Percentiles rank a stretch among this genome's conserved stretches.
These are phyloP conservation scores for Heliconius sara DNA, from an alignment of 2,888 invertebrate genomes.

Conservation along the genomic window DNA sequence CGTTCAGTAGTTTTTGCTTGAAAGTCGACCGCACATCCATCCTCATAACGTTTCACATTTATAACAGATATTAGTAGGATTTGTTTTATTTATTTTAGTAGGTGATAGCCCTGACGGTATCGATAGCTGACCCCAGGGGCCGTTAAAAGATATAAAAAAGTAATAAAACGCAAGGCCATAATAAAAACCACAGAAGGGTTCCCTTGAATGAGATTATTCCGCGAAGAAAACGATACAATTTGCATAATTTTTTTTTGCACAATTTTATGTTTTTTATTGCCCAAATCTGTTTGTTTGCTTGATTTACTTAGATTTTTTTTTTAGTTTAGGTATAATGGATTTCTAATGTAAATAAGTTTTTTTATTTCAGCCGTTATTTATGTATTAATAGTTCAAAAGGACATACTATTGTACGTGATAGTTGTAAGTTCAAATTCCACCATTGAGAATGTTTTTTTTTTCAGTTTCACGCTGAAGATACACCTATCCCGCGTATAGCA, in stretches of 20 bases:
- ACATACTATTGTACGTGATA: neutral
- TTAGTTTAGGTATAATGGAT: neutral
- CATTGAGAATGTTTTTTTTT: neutral
- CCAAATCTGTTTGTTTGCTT: constrained; percentile 5
- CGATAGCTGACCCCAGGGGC: constrained; percentile 53
- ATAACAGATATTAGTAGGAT: no score
- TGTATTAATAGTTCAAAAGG: neutral
- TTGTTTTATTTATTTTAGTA: neutral
- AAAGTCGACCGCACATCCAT: no score
- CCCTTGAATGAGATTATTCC: constrained; percentile 49
- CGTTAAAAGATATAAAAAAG: constrained; percentile 82
- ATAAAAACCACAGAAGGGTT: constrained; percentile 73
- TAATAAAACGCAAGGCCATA: constrained; percentile 77
- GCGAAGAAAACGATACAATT: constrained; percentile 53
- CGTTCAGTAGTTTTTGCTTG: no score
- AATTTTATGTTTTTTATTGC: constrained; percentile 48
- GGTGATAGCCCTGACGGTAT: constrained; percentile 43
- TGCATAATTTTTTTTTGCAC: constrained; percentile 50
- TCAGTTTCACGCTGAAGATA: no score
- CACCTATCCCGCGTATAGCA: no score
- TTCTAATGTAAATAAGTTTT: neutral
- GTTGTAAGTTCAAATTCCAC: neutral
- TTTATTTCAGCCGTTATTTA: neutral
- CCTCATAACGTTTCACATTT: no score
- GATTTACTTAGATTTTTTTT: neutral